These are phyloP conservation scores for Paramormyrops kingsleyae DNA, from an alignment of 2,113 vertebrate species.

Conservation along the genomic window DNA sequence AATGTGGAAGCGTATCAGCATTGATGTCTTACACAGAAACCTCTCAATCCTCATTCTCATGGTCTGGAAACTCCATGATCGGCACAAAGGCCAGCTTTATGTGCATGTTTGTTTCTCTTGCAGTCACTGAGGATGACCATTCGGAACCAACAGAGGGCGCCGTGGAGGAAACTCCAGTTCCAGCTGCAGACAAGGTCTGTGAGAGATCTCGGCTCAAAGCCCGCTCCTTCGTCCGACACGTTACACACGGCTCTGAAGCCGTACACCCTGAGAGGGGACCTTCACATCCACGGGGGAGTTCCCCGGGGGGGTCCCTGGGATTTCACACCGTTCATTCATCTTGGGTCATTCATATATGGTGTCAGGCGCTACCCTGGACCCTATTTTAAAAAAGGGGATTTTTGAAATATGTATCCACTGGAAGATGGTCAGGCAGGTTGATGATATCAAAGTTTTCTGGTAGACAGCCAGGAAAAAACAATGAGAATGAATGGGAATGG, in stretches of 20 bases:
- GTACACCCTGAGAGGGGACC: not conserved
- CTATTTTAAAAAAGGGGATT: not conserved
- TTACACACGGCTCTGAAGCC: not conserved
- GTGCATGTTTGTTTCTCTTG: not conserved
- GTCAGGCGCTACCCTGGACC: not conserved
- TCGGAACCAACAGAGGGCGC: slow-evolving; percentile 2
- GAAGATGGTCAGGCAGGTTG: not conserved
- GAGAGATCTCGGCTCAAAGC: not conserved
- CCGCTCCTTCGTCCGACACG: not conserved
- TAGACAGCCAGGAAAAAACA: not conserved
- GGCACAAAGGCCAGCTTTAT: not conserved
- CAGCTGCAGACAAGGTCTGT: slow-evolving; percentile 4
- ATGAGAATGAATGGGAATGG: not conserved
- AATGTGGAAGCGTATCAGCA: not conserved
- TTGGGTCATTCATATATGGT: not conserved
- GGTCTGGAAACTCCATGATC: not conserved
- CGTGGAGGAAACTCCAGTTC: not conserved
- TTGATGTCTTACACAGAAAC: not conserved
- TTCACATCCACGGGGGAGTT: not conserved
- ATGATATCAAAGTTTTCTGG: not conserved
- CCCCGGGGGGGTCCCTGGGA: not conserved
- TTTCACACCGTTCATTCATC: not conserved
- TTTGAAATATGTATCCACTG: not conserved
- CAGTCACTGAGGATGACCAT: slow-evolving; percentile 13
- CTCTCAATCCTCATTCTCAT: not conserved